Percentiles rank a stretch among this genome's conserved stretches.
Evolutionary conservation across 2,113 vertebrate species (phyloP).

Genomic region (Fregata magnificens): DNA sequence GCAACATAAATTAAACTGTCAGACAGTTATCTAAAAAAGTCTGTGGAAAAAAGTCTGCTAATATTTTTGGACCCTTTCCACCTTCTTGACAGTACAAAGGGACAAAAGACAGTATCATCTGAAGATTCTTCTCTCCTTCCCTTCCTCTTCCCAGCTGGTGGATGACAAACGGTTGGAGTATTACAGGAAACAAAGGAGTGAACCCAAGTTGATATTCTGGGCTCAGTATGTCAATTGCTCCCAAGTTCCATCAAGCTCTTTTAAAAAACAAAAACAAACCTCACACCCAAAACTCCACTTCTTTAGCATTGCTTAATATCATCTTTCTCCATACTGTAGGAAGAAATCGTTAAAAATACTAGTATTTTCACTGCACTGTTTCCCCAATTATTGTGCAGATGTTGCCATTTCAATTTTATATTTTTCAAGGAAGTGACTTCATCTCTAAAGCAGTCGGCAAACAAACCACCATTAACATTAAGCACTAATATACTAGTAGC

Average conservation of each 20-base stretch:
- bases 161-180: background rate
- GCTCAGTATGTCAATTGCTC: background rate
- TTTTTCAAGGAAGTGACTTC: conserved; percentile 5
- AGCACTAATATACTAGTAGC: background rate
- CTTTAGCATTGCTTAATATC: background rate
- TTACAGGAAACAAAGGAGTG: background rate
- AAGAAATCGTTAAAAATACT: background rate
- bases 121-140: background rate
- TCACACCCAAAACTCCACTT: background rate
- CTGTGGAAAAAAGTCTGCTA: background rate
- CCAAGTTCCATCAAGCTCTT: background rate
- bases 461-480: background rate
- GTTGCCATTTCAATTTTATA: background rate
- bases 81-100: background rate
- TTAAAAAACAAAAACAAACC: background rate
- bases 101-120: background rate
- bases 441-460: background rate
- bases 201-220: background rate
- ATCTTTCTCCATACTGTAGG: background rate
- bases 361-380: background rate
- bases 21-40: background rate
- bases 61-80: background rate
- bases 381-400: background rate
- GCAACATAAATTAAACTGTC: conserved; percentile 46
- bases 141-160: background rate